These are phyloP conservation scores for Pedicia rivosa DNA, from an alignment of 2,888 invertebrate species.

Conservation along the genomic window DNA sequence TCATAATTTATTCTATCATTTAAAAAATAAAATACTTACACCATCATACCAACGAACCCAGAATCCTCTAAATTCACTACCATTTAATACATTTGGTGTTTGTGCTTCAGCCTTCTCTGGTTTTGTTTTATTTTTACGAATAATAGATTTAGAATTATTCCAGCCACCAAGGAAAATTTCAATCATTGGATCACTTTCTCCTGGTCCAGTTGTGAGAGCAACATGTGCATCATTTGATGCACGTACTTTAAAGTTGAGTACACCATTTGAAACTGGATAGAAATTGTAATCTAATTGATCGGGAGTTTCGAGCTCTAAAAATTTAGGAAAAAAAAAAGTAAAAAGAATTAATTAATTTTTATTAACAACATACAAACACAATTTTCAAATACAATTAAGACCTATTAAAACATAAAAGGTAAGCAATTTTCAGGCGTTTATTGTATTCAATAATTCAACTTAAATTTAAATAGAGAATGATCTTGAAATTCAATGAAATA, in stretches of 20 bases:
- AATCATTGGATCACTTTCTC: conserved; percentile 60
- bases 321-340: too few species aligned
- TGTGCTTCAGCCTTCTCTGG: conserved; percentile 55
- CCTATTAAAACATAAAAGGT: too few species aligned
- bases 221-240: conserved; percentile 73
- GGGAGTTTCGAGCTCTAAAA: conserved; percentile 64
- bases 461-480: too few species aligned
- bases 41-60: conserved; percentile 68
- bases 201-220: conserved; percentile 54
- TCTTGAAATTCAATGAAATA: too few species aligned
- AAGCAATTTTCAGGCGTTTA: too few species aligned
- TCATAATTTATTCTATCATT: background rate
- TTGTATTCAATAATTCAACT: too few species aligned
- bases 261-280: conserved; percentile 51
- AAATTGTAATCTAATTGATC: conserved; percentile 72
- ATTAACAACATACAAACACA: too few species aligned
- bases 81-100: conserved; percentile 56
- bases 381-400: too few species aligned
- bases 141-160: conserved; percentile 70
- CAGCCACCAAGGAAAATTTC: conserved; percentile 84
- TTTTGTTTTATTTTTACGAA: conserved; percentile 59
- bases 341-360: too few species aligned
- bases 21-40: conserved; percentile 16
- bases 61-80: conserved; percentile 63
- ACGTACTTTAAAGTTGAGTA: conserved; percentile 61